Evolutionary conservation across 2,113 vertebrate genomes (phyloP), one percentile per base, ranked within the genome.

Genomic region (Labrus mixtus): DNA sequence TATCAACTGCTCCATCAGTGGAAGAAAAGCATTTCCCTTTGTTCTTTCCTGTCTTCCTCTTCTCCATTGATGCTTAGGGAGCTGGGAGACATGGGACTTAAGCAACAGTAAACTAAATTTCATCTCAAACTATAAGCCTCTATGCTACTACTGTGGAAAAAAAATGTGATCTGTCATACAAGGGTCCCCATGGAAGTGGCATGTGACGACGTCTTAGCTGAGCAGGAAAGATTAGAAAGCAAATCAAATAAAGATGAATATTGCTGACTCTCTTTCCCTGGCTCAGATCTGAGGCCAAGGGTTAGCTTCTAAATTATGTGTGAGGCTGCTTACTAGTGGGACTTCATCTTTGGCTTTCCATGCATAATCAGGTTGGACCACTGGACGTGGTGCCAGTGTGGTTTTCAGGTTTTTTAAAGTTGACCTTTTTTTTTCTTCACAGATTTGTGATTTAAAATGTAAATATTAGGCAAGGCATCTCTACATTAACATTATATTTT

Each of bases 271-370:
- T 0, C 57, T 45, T 39, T 20, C 69, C 22, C 22, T 53, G 19
- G 29, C 58, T 61, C 37, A 58, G 43, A 53, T 68, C 51, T 68
- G 5, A 57, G 74, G 74, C 68, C 68, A 73, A 64, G 64, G 63
- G 58, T 73, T 55, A 60, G 6, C 25, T 53, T 33, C 2, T 60
- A 58, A 64, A 51, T 36, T 33, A 51, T 23, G 23, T 54, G 36
- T 22, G 37, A 9, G 67, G 19, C 13, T 36, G 2, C 3, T 48
- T 48, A 19, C 16, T 6, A 48, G 46, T 17, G 46, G 46, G 46
- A 48, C 46, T 17, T 48, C 17, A 48, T 48, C 46, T 48, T 48
- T 63, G 15, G 13, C 68, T 51, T 55, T 60, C 67, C 23, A 64
- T 54, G 11, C 19, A 22, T 57, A 50, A 68, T 73, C 39, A 56